Conservation (phyloP, 2,797 vertebrate species). For the Eospalax fontanierii region DNA sequence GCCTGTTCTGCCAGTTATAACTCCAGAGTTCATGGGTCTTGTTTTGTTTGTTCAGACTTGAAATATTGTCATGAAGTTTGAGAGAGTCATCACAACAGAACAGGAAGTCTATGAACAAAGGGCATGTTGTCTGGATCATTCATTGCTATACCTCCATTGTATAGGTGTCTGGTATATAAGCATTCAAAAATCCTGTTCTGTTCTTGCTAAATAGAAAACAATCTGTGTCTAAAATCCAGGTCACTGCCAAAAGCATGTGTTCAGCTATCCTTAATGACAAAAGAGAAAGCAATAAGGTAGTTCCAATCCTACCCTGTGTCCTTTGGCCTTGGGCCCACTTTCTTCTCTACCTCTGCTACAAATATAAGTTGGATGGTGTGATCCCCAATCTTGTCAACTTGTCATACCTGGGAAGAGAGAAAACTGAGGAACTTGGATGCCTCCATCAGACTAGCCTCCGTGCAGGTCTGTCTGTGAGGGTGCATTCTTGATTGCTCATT, state of each 20-base stretch:
- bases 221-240: constrained; percentile 23
- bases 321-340: background rate
- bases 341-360: background rate
- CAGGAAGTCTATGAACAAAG: background rate
- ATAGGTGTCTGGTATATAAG: background rate
- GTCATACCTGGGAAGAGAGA: no score
- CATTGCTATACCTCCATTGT: background rate
- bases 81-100: background rate
- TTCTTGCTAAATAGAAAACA: constrained; percentile 25
- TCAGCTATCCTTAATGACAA: background rate
- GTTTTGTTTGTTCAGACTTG: background rate
- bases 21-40: constrained; percentile 32
- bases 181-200: background rate
- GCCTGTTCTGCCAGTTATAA: background rate
- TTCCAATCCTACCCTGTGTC: background rate
- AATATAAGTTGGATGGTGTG: background rate
- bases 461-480: no score
- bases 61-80: background rate
- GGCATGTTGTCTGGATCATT: background rate
- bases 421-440: no score
- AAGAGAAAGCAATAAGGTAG: constrained; percentile 2
- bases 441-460: no score
- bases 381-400: no score
- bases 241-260: background rate
- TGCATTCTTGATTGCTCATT: no score